Evolutionary conservation across 1,140 invertebrate genomes (phyloP), one percentile per base, ranked within the genome.

Genomic region (Tetragonula clypearis): DNA sequence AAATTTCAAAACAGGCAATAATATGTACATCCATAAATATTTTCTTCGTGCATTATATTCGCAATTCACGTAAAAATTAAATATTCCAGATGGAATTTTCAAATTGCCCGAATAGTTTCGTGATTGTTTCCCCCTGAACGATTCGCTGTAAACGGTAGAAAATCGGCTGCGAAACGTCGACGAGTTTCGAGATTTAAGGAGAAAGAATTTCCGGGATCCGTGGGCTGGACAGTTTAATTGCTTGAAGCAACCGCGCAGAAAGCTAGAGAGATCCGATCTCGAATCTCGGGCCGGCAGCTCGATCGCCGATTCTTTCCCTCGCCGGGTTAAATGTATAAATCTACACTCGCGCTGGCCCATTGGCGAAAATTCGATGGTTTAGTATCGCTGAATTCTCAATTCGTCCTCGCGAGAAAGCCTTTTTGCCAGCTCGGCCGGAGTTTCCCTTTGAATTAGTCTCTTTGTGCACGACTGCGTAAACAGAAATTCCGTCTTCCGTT

Each of bases 361-460:
- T 35, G 35, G 35, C 26, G 62, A 35, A 17, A 35, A 53, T 62
- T 35, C 69, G 56, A 41, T 17, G 55, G n/a, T 14, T 62, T 30
- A 41, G 72, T 65, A 8, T 60, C 35, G 14, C 35, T 30, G 60
- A 76, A 82, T 76, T 76, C 72, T 76, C 72, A 75, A 75, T 74
- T 82, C 78, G 6, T 9, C 14, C 35, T 26, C 60, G 21, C 74
- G 21, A 60, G 15, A 53, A 26, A 53, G 71, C 15, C 14, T n/a
- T n/a, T 19, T 23, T 6, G 35, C 23, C 41, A 0, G 12, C 14
- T 11, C 23, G 55, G 55, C 4, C 49, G 26, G 21, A 75, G 80
- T 82, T 65, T 66, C 72, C 15, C 62, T 66, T 58, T 56, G 30
- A 76, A 53, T 66, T 82, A 56, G 26, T 82, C 62, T 55, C 60